These are phyloP conservation scores for Podotricha telesiphe DNA, from an alignment of 2,888 invertebrate genomes.

Conservation along the genomic window DNA sequence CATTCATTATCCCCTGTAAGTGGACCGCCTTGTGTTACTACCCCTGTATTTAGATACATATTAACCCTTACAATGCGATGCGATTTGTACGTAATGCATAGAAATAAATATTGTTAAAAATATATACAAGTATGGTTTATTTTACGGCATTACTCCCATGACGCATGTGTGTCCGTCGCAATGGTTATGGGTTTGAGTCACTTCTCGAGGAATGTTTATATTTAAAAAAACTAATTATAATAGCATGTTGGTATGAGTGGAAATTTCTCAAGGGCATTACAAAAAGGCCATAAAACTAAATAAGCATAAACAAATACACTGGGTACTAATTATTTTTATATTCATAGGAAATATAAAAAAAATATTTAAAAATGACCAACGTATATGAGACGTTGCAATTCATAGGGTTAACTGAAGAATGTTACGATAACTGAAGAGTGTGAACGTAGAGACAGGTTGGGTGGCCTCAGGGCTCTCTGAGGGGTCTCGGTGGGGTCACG, in stretches of 20 bases:
- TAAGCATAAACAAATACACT: no score
- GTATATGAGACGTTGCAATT: neutral
- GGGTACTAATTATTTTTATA: no score
- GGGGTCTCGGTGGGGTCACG: no score
- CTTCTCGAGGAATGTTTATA: no score
- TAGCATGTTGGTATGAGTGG: no score
- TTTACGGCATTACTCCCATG: no score
- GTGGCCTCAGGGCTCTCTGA: neutral
- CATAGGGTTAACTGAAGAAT: constrained; percentile 1
- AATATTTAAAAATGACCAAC: neutral
- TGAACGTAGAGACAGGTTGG: neutral
- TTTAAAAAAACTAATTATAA: no score
- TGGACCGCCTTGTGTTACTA: constrained; percentile 18
- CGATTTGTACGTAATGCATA: neutral
- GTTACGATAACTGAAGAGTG: constrained; percentile 10
- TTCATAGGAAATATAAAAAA: neutral
- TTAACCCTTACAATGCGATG: neutral
- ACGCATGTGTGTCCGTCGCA: no score
- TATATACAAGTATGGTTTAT: neutral
- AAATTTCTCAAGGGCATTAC: no score
- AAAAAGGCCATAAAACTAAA: no score
- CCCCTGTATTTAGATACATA: constrained; percentile 28
- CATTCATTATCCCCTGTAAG: constrained; percentile 27
- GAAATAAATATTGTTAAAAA: neutral
- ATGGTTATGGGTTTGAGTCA: no score